Evolutionary conservation across 2,888 invertebrate genomes (phyloP).

Genomic region (Lasioglossum morio): DNA sequence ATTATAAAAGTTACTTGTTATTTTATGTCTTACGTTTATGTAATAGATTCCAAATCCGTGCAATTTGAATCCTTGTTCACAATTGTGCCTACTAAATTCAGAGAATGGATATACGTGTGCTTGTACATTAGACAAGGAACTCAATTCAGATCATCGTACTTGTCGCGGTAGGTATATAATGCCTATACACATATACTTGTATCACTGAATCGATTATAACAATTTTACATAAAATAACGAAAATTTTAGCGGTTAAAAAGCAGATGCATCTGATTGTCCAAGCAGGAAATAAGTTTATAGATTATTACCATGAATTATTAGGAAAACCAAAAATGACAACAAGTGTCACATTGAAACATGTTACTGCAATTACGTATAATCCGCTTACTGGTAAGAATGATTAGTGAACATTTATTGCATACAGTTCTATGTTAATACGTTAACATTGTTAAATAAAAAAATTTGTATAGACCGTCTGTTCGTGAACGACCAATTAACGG

Average conservation of each 20-base stretch:
- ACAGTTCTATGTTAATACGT: too few species aligned
- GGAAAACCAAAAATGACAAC: conserved; percentile 88
- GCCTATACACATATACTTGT: not conserved
- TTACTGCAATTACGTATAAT: conserved; percentile 90
- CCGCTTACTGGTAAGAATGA: conserved; percentile 84
- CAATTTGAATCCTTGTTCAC: conserved; percentile 88
- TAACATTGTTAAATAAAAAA: conserved; percentile 5
- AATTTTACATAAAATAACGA: not conserved
- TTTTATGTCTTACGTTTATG: not conserved
- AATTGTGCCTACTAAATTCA: conserved; percentile 91
- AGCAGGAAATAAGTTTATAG: conserved; percentile 86
- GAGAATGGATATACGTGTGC: conserved; percentile 88
- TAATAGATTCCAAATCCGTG: conserved; percentile 87
- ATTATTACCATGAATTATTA: conserved; percentile 88
- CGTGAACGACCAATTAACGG: conserved; percentile 69
- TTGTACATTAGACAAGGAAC: conserved; percentile 90
- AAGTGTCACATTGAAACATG: conserved; percentile 83
- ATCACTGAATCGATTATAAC: not conserved
- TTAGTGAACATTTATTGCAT: not conserved
- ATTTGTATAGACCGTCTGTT: conserved; percentile 69
- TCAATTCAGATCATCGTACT: conserved; percentile 86
- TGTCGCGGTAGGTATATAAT: conserved; percentile 85
- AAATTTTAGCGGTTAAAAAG: conserved; percentile 82
- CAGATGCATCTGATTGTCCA: conserved; percentile 87
- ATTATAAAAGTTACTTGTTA: not conserved